Evolutionary conservation across 2,113 vertebrate species (phyloP).

Genomic region (Leptobrachium ailaonicum): DNA sequence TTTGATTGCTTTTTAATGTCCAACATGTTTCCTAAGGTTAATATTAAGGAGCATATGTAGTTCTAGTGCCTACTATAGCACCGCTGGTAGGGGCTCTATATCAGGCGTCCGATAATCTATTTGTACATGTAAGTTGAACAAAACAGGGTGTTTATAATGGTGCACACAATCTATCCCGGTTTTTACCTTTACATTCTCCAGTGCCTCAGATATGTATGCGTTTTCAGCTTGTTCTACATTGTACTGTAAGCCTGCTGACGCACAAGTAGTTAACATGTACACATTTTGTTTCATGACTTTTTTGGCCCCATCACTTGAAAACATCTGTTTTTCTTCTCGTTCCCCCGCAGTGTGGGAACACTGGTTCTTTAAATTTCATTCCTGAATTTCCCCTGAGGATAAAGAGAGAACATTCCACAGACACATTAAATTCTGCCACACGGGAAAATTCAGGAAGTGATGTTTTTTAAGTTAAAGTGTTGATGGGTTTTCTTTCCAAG

Average conservation of each 20-base stretch:
- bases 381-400: conserved; percentile 42
- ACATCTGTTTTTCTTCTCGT: conserved; percentile 49
- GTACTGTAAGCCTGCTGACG: background rate
- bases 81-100: too few relatives aligned
- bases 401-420: conserved; percentile 48
- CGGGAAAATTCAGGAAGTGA: conserved; percentile 37
- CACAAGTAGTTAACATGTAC: conserved; percentile 35
- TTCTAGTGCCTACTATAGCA: too few relatives aligned
- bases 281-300: conserved; percentile 25
- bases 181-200: too few relatives aligned
- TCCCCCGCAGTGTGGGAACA: conserved; percentile 47
- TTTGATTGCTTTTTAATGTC: too few relatives aligned
- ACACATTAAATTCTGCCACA: conserved; percentile 44
- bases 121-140: too few relatives aligned
- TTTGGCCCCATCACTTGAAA: conserved; percentile 40
- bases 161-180: too few relatives aligned
- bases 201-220: background rate
- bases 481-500: conserved; percentile 6
- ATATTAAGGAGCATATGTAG: too few relatives aligned
- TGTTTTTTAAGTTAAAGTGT: conserved; percentile 31
- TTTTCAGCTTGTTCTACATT: background rate
- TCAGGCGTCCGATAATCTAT: too few relatives aligned
- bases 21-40: too few relatives aligned
- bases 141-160: too few relatives aligned
- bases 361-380: conserved; percentile 50